Conservation (phyloP, 2,113 vertebrate genomes). For the Grus americana region DNA sequence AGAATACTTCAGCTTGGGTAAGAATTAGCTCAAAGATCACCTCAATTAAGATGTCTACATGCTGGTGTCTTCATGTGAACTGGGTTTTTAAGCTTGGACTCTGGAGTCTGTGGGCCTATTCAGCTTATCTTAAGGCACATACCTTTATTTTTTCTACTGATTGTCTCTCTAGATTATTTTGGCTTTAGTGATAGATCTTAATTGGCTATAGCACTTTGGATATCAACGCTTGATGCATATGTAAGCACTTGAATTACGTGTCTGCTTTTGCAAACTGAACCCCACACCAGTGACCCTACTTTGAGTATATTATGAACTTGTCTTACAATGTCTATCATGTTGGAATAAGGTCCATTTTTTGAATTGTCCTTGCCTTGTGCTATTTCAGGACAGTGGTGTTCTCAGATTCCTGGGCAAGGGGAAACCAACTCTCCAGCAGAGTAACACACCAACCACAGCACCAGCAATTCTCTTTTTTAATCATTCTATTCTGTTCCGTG, state of each 20-base stretch:
- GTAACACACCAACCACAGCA: neutral
- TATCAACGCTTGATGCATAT: neutral
- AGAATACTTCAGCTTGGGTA: neutral
- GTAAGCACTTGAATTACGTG: neutral
- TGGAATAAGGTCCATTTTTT: neutral
- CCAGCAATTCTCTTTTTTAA: neutral
- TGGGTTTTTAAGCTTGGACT: neutral
- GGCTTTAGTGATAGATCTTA: neutral
- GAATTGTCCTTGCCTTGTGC: neutral
- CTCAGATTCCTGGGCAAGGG: neutral
- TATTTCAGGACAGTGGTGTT: neutral
- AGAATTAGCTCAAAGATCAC: neutral
- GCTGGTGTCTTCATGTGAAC: neutral
- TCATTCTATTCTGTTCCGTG: rapidly evolving
- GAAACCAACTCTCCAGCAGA: neutral
- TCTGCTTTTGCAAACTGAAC: neutral
- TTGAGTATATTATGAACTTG: neutral
- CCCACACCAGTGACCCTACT: neutral
- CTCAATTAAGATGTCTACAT: neutral
- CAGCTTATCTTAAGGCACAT: neutral
- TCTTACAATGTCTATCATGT: neutral
- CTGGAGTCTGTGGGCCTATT: neutral
- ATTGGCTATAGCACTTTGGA: neutral
- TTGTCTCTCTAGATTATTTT: neutral
- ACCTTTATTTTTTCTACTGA: neutral